Percentiles rank a stretch among this genome's conserved stretches.
phyloP scores from a whole-genome alignment of 2,797 vertebrate genomes.

The Heteromormyrus szaboi region DNA sequence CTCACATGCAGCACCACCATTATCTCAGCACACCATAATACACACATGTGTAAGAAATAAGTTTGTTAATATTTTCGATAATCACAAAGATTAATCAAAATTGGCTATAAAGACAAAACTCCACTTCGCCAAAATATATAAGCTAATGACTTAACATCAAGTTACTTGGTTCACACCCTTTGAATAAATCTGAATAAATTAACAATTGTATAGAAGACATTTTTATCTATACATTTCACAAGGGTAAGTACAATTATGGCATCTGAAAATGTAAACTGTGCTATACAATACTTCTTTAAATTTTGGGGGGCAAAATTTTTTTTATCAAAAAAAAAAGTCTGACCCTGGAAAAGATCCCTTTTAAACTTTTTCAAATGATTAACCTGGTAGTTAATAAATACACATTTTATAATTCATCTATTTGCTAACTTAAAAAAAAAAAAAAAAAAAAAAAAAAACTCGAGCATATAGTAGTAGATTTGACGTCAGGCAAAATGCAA shows the following conservation, averaged over 20 bases:
- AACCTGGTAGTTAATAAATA: not conserved
- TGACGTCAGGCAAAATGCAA: not conserved
- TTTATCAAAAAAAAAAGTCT: not conserved
- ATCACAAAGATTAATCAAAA: constrained; percentile 41
- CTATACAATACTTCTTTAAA: constrained; percentile 64
- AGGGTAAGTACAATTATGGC: constrained; percentile 61
- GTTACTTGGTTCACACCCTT: constrained; percentile 65
- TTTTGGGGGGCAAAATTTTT: constrained; percentile 25
- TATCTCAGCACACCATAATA: constrained; percentile 71
- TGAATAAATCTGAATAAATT: constrained; percentile 59
- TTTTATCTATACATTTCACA: constrained; percentile 58
- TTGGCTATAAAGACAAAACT: constrained; percentile 64
- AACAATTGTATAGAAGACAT: constrained; percentile 67
- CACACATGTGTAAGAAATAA: constrained; percentile 64
- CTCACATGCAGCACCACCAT: constrained; percentile 75
- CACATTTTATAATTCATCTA: not conserved
- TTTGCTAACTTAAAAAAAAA: not conserved
- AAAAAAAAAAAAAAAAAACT: not conserved
- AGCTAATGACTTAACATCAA: constrained; percentile 68
- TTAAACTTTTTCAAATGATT: not conserved
- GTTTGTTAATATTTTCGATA: constrained; percentile 43
- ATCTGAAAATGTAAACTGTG: constrained; percentile 74
- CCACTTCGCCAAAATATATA: constrained; percentile 72
- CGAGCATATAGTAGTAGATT: not conserved
- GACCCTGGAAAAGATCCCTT: not conserved